Evolutionary conservation across 92 coral and sea anemone genomes (phyloP), one percentile per base, ranked within the genome.

Genomic region (Zoanthus solanderi): DNA sequence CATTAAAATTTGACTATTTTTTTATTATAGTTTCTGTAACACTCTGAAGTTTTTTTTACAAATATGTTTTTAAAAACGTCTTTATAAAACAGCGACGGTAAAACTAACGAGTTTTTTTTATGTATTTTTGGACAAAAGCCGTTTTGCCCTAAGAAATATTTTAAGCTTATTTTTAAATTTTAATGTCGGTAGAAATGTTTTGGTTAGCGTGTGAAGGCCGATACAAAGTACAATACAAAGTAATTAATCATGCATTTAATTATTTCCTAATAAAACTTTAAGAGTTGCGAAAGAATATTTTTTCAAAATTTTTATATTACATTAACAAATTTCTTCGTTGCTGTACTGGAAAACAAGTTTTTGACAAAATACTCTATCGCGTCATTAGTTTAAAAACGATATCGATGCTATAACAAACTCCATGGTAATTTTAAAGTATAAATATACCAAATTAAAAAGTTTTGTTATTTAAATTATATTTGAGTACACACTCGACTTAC

Each of bases 401-500:
- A n/a, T 63, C n/a, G 28, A 63, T 4, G 30, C 69, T 17, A 63
- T 8, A n/a, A n/a, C 69, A 63, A n/a, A 58, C 66, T 14, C 6
- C 17, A 12, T 14, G 9, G 2, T 8, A 17, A n/a, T 63, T 63
- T 63, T 17, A 63, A 17, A 6, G 69, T 17, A 23, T 29, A 30
- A 30, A 30, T 69, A 30, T 1, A 30, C 46, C 45, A 69, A 34
- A 9, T 31, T 69, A 30, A 23, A 69, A 63, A 63, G 69, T 16
- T 69, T 69, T 30, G 46, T 69, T 30, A 34, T 69, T 69, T 31
- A 34, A 69, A 34, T 69, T 69, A 12, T 63, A 7, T 30, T 69
- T 63, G 69, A 63, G 46, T 69, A 29, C 31, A 69, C 34, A 54
- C 72, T 37, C 6, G 28, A 94, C 93, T 78, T 72, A 94, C 97